Conservation (phyloP, 1,140 invertebrate genomes). For the Pachypsylla venusta region DNA sequence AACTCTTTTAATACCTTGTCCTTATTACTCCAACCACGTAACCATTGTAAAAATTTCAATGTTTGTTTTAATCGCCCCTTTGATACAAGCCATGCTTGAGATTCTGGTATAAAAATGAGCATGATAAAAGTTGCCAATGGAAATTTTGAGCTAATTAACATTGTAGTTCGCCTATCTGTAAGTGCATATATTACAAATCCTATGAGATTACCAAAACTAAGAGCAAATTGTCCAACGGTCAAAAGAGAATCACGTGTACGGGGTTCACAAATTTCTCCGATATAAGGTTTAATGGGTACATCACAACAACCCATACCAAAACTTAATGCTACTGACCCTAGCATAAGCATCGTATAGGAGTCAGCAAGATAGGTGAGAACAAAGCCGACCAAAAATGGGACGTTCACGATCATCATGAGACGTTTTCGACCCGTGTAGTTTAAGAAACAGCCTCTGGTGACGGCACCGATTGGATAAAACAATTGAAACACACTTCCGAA, state of each 20-base stretch:
- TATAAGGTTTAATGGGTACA: conserved; percentile 37
- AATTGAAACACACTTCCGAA: conserved; percentile 25
- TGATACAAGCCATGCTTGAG: conserved; percentile 43
- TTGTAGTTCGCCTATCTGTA: conserved; percentile 20
- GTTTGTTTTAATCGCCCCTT: conserved; percentile 35
- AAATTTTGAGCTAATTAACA: conserved; percentile 15
- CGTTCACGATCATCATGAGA: conserved; percentile 26
- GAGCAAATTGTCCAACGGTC: conserved; percentile 15
- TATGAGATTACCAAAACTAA: conserved; percentile 19
- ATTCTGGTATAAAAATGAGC: conserved; percentile 37
- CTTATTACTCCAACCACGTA: conserved; percentile 34
- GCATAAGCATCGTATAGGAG: neutral
- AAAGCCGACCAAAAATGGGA: conserved; percentile 23
- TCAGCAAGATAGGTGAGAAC: conserved; percentile 20
- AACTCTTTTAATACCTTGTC: conserved; percentile 34
- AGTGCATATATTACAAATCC: conserved; percentile 18
- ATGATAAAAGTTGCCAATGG: conserved; percentile 19
- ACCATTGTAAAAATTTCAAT: conserved; percentile 32
- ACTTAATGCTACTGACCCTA: neutral
- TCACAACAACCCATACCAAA: conserved; percentile 36
- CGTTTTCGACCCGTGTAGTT: conserved; percentile 23
- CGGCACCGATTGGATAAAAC: conserved; percentile 23
- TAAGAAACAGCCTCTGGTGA: conserved; percentile 23
- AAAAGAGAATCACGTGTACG: conserved; percentile 19
- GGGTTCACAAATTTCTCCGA: conserved; percentile 37